These are phyloP conservation scores for Penaeus indicus DNA, from an alignment of 1,140 invertebrate species.

Conservation along the genomic window DNA sequence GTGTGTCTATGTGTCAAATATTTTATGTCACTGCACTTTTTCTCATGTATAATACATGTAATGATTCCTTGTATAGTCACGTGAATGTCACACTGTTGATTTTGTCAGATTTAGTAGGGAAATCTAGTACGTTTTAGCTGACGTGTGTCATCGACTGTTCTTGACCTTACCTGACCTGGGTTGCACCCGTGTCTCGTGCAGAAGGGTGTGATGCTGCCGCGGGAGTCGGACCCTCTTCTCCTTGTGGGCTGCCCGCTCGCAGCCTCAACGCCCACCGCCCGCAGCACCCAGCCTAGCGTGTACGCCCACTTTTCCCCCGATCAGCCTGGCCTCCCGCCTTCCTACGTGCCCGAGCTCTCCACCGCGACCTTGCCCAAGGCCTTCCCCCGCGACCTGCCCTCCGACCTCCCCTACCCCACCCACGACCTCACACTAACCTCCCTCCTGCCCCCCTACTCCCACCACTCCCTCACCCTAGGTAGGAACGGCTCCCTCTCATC, in stretches of 20 bases:
- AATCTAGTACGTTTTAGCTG: constrained; percentile 11
- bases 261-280: constrained; percentile 48
- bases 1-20: background rate
- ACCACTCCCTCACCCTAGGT: constrained; percentile 26
- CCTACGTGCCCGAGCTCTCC: constrained; percentile 9
- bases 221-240: constrained; percentile 31
- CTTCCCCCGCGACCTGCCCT: constrained; percentile 25
- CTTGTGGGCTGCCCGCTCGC: constrained; percentile 50
- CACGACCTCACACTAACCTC: constrained; percentile 17
- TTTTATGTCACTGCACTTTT: too few species aligned
- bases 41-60: too few species aligned
- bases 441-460: constrained; percentile 1
- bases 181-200: constrained; percentile 28
- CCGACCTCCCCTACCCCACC: background rate
- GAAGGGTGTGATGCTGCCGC: constrained; percentile 42
- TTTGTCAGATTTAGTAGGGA: too few species aligned
- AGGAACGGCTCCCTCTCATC: constrained; percentile 46
- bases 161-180: background rate
- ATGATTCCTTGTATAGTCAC: too few species aligned
- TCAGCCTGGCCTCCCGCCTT: constrained; percentile 12
- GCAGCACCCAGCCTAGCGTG: constrained; percentile 49
- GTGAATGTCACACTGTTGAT: too few species aligned
- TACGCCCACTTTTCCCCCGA: constrained; percentile 52
- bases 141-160: constrained; percentile 24
- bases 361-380: constrained; percentile 33